These are phyloP conservation scores for Serilophus lunatus DNA, from an alignment of 2,113 vertebrate species.

Conservation along the genomic window DNA sequence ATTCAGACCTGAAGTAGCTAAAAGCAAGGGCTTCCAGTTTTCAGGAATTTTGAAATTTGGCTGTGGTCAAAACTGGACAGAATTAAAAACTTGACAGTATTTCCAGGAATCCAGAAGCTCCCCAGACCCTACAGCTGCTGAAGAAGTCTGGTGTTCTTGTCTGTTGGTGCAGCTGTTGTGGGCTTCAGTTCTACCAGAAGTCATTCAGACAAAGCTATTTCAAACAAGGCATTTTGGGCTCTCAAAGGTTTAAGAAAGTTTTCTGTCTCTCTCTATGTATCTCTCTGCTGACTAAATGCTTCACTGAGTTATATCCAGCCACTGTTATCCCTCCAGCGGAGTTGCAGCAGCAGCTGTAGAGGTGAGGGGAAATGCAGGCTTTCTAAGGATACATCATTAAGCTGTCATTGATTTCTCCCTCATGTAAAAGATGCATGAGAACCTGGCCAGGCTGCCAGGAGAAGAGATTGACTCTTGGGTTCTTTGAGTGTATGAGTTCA, in stretches of 20 bases:
- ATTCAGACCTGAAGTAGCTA: background rate
- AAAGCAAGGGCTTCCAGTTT: background rate
- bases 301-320: background rate
- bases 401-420: background rate
- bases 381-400: background rate
- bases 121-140: slow-evolving; percentile 11
- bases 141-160: background rate
- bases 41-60: background rate
- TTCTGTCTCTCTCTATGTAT: background rate
- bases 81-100: slow-evolving; percentile 14
- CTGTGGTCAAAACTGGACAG: background rate
- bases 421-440: background rate
- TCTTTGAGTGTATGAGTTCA: background rate
- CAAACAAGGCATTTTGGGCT: background rate
- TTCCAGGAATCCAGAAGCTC: slow-evolving; percentile 47
- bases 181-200: background rate
- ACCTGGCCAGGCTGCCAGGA: background rate
- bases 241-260: background rate
- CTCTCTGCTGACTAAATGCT: background rate
- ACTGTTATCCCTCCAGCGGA: background rate
- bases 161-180: background rate
- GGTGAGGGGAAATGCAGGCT: background rate
- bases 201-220: background rate
- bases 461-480: background rate
- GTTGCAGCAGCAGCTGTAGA: background rate